These are phyloP conservation scores for Mesoligia furuncula DNA, from an alignment of 2,888 invertebrate species.

Conservation along the genomic window DNA sequence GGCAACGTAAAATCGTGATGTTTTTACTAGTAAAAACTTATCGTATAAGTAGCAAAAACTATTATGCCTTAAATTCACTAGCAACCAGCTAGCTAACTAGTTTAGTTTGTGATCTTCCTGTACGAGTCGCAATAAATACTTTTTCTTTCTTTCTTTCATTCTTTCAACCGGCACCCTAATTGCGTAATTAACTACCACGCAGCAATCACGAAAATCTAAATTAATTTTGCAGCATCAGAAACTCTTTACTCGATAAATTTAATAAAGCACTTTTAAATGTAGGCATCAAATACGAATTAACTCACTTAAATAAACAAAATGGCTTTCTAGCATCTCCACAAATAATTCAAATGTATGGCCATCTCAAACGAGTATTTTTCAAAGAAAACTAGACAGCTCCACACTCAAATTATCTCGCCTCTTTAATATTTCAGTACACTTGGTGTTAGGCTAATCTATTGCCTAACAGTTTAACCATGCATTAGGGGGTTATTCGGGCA, in stretches of 20 bases:
- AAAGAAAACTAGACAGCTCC: constrained; percentile 38
- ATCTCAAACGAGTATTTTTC: constrained; percentile 31
- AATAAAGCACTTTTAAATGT: background rate
- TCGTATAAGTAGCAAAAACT: background rate
- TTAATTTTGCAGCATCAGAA: background rate
- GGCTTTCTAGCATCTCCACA: background rate
- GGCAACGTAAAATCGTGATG: background rate
- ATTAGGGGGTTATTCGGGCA: constrained; percentile 48
- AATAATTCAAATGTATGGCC: constrained; percentile 35
- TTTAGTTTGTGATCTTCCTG: too few species aligned
- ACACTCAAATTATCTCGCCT: constrained; percentile 48
- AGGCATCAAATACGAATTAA: constrained; percentile 16
- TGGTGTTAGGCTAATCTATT: constrained; percentile 50
- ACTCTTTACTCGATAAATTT: background rate
- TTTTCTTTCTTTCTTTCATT: too few species aligned
- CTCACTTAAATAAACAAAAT: constrained; percentile 28
- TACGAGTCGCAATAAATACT: too few species aligned
- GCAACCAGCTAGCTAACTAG: too few species aligned
- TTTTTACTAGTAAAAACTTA: background rate
- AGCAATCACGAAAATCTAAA: background rate
- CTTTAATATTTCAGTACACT: constrained; percentile 55
- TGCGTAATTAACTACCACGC: background rate
- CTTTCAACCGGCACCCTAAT: too few species aligned
- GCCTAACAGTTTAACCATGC: constrained; percentile 52
- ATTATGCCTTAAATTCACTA: background rate